Base-by-base conservation (phyloP, 2,888 invertebrate species). In the Diabrotica balteata region DNA sequence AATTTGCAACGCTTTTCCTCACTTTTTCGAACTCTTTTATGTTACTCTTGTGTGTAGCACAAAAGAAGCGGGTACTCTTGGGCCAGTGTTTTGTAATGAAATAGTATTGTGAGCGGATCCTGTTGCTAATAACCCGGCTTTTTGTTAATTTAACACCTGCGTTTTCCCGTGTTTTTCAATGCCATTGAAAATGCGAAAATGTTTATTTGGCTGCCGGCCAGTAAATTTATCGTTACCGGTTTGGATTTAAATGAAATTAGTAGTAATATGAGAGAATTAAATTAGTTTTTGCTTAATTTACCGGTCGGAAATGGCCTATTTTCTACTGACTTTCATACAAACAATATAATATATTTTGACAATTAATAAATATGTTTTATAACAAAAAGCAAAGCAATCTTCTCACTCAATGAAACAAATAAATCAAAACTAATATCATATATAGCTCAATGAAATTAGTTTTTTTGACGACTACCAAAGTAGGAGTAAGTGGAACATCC, bases 101-200 rank as follows among this genome's bases (percentile, higher is more conserved):
- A 72, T 72, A 69, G 58, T 64, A 63, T 68, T 70, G 72, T 63
- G 53, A 50, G 63, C 53, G 60, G 68, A 70, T 72, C 66, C 51
- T 49, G 61, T 68, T 67, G 63, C 69, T 60, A 52, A 57, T 9
- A 44, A 57, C 45, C 17, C 57, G 11, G 61, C 52, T 62, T 68
- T 67, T 66, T 66, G 71, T 62, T 65, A 66, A 55, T 61, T 51
- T 55, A 57, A 65, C 68, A 58, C 63, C 66, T 60, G 50, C 51
- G 54, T 59, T 60, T 57, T 54, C 47, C 51, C 50, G 57, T 11
- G 47, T 64, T 63, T 47, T 32, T 63, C 57, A 50, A 63, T 57
- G 57, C 43, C 45, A 44, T 8, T 42, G 45, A 57, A 45, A 58
- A 51, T 57, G 45, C 7, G 43, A n/a, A 46, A 43, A 8, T 51